Base-by-base conservation (phyloP, 2,113 vertebrate species). In the Podiceps cristatus region DNA sequence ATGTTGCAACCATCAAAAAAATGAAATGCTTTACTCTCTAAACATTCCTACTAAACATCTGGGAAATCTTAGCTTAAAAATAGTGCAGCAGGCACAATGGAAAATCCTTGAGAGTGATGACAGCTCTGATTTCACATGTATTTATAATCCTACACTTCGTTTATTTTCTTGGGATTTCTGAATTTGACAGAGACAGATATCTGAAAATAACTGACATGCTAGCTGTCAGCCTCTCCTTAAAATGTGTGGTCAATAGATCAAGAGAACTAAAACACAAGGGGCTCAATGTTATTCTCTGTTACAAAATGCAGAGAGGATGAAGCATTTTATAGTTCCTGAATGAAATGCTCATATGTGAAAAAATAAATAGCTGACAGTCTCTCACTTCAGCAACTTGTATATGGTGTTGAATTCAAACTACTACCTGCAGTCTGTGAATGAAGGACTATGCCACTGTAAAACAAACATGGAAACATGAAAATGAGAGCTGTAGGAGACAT, bases 161-260 rank as follows among this genome's bases (percentile, higher is more conserved):
- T 97, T 97, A 87, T 97, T 97, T 96, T 96, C 94, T 82, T 80
- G 89, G 84, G 89, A 96, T 93, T 97, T 96, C 93, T 96, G 94
- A 94, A 90, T 96, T 91, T 97, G 96, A 96, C 95, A 96, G 84
- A 95, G 86, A 96, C 89, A 91, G 95, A 96, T 97, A 93, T 77
- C 84, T 97, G 94, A 95, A 96, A 96, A 96, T 97, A 96, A 97
- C 84, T 91, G 95, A 97, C 93, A 71, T 96, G 93, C 89, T 94
- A 93, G 53, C 83, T 96, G 95, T 94, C 96, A 97, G 74, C 81
- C 84, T 94, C 77, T 90, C 81, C 96, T 97, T 97, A 90, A 90
- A 95, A 93, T 76, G 89, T 94, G 84, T 94, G 87, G 93, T 95
- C 91, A 90, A 28, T 90, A 88, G 81, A 97, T 96, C 85, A 95